Percentiles rank a stretch among this genome's conserved stretches.
These are phyloP conservation scores for Nymphicus hollandicus DNA, from an alignment of 2,113 vertebrate genomes.

Conservation along the genomic window DNA sequence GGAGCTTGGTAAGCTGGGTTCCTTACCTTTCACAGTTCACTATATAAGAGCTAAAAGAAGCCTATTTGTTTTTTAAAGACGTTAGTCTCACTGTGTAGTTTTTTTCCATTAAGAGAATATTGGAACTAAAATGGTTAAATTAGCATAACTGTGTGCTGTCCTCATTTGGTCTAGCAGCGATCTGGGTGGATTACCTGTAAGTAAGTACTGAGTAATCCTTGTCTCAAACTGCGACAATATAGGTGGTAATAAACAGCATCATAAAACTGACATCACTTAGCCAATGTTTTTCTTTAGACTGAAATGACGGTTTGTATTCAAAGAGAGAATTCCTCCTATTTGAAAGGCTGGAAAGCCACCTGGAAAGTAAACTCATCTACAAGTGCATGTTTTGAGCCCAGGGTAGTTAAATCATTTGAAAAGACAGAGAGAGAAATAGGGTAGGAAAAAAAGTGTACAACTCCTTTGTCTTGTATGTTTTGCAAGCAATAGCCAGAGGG, in stretches of 20 bases:
- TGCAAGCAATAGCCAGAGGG: not conserved
- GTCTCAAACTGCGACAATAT: slow-evolving; percentile 26
- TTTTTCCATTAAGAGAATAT: not conserved
- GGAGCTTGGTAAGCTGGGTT: not conserved
- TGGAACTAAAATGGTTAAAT: slow-evolving; percentile 19
- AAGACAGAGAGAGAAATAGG: not conserved
- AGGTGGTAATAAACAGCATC: slow-evolving; percentile 55
- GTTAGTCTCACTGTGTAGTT: not conserved
- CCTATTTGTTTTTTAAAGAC: not conserved
- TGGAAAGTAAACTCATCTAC: slow-evolving; percentile 26
- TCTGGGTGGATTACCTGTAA: slow-evolving; percentile 50
- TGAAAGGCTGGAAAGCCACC: slow-evolving; percentile 13
- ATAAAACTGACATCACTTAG: slow-evolving; percentile 56
- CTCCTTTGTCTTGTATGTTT: not conserved
- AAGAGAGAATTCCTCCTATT: slow-evolving; percentile 45
- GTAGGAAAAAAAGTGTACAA: not conserved
- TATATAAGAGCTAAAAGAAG: not conserved
- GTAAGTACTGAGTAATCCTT: slow-evolving; percentile 52
- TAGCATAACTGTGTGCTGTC: slow-evolving; percentile 5
- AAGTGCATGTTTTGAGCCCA: slow-evolving; percentile 15
- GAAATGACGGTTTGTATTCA: slow-evolving; percentile 56
- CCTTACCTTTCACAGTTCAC: not conserved
- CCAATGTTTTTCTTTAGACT: slow-evolving; percentile 54
- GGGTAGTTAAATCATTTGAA: slow-evolving; percentile 12
- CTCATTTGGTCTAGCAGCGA: slow-evolving; percentile 18